Base-by-base conservation (phyloP, 2,888 invertebrate genomes). In the Agrypnus murinus region DNA sequence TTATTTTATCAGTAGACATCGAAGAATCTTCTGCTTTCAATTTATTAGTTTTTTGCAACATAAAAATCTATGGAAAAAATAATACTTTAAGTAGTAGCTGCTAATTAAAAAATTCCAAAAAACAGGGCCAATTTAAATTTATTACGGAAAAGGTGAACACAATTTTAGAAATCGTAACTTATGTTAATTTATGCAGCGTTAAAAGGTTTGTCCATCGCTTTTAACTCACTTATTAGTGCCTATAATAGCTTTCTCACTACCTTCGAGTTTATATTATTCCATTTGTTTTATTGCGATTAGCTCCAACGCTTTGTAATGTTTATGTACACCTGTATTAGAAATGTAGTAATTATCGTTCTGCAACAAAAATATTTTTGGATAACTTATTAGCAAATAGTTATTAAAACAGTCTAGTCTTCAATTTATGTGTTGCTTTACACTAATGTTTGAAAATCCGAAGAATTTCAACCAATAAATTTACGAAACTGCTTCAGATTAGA, bases 151-250 rank as follows among this genome's bases (percentile, higher is more conserved):
- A 65, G 53, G 65, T 65, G 40, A 65, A 55, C 55, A 53, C 64
- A 55, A 19, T 65, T 25, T 55, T 65, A 65, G 40, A 40, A 65
- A 65, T 53, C 40, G 17, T 65, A 63, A 62, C 48, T 38, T 72
- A 74, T 74, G 74, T 65, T 70, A 74, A 74, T 72, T 74, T 74
- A 74, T 74, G 60, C 74, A 65, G 74, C 67, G 74, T 74, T 74
- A 74, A 74, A 74, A 74, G 74, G 72, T 65, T 72, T 46, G 69
- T 58, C 68, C 65, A 66, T 68, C 65, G 69, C 66, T 69, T 60
- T 65, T 63, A 64, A 65, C 65, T 70, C 63, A 45, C 53, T 65
- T 65, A 65, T 65, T 65, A 65, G 50, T 65, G 40, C 65, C 50
- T 55, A 40, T 43, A 65, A 43, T 65, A 65, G 53, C 40, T 58